phyloP scores from a whole-genome alignment of 2,888 invertebrate species.

The Hydriomena furcata region DNA sequence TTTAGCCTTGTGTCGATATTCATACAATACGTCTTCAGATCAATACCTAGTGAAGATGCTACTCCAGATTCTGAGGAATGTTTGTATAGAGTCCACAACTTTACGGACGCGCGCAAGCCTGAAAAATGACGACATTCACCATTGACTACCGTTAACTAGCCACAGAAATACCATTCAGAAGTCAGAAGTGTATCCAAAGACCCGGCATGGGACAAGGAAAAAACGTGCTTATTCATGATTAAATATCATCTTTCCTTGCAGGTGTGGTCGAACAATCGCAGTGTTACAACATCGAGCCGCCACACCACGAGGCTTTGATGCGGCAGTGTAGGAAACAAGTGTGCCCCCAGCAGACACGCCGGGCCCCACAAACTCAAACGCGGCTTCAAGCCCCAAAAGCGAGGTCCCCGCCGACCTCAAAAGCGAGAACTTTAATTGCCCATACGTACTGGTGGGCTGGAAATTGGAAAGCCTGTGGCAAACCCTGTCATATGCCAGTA shows the following conservation, averaged over 20 bases:
- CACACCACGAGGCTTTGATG: conserved; percentile 84
- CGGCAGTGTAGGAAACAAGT: conserved; percentile 79
- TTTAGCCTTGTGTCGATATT: too few species aligned
- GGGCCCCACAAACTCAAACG: not conserved
- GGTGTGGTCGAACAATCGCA: conserved; percentile 84
- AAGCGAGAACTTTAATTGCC: conserved; percentile 41
- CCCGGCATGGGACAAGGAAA: too few species aligned
- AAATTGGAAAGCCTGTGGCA: conserved; percentile 91
- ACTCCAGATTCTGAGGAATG: too few species aligned
- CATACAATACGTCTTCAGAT: too few species aligned
- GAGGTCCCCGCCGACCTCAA: not conserved
- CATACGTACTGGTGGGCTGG: conserved; percentile 93
- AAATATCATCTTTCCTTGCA: conserved; percentile 36
- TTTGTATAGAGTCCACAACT: too few species aligned
- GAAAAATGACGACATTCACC: too few species aligned
- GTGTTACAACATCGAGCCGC: conserved; percentile 82
- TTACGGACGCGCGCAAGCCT: too few species aligned
- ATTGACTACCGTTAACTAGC: too few species aligned
- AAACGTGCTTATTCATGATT: too few species aligned
- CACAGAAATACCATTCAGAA: too few species aligned
- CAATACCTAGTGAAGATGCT: too few species aligned
- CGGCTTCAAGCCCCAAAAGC: not conserved
- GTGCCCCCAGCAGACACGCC: conserved; percentile 55
- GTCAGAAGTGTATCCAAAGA: too few species aligned
- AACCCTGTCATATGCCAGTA: conserved; percentile 71